Evolutionary conservation across 1,140 invertebrate genomes (phyloP).

Genomic region (Riptortus pedestris): DNA sequence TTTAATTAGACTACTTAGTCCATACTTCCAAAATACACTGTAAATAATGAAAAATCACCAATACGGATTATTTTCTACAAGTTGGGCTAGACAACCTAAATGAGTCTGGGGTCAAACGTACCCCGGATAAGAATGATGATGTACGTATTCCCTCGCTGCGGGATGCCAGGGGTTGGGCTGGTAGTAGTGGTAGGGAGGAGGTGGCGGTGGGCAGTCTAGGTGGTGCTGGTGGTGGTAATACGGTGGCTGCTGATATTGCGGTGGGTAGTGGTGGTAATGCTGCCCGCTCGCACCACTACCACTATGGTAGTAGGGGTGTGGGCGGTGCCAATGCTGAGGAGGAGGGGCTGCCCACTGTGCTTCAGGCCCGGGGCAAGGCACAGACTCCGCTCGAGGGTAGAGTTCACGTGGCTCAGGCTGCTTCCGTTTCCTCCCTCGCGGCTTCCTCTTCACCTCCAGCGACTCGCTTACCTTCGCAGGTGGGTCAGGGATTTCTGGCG

Average conservation of each 20-base stretch:
- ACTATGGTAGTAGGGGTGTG: constrained; percentile 29
- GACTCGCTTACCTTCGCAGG: constrained; percentile 8
- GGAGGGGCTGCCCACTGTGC: constrained; percentile 17
- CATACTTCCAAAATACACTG: background rate
- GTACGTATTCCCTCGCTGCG: constrained; percentile 23
- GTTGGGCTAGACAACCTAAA: constrained; percentile 28
- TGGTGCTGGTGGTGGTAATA: constrained; percentile 20
- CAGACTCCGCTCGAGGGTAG: constrained; percentile 20
- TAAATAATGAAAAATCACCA: constrained; percentile 19
- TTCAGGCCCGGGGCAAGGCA: constrained; percentile 12
- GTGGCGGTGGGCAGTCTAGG: constrained; percentile 13
- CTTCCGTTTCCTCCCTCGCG: constrained; percentile 27
- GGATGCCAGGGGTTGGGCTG: constrained; percentile 15
- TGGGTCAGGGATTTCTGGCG: constrained; percentile 18
- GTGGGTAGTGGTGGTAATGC: constrained; percentile 21
- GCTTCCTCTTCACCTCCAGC: constrained; percentile 17
- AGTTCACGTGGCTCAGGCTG: constrained; percentile 23
- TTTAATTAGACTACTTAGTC: constrained; percentile 1
- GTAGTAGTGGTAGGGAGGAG: constrained; percentile 20
- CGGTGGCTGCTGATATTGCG: constrained; percentile 20
- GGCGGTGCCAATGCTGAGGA: constrained; percentile 24
- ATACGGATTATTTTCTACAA: constrained; percentile 30
- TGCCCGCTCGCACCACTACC: too few species aligned
- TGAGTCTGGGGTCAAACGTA: constrained; percentile 32
- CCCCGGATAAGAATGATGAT: constrained; percentile 22